These are phyloP conservation scores for Sipha maydis DNA, from an alignment of 2,888 invertebrate species.

Conservation along the genomic window DNA sequence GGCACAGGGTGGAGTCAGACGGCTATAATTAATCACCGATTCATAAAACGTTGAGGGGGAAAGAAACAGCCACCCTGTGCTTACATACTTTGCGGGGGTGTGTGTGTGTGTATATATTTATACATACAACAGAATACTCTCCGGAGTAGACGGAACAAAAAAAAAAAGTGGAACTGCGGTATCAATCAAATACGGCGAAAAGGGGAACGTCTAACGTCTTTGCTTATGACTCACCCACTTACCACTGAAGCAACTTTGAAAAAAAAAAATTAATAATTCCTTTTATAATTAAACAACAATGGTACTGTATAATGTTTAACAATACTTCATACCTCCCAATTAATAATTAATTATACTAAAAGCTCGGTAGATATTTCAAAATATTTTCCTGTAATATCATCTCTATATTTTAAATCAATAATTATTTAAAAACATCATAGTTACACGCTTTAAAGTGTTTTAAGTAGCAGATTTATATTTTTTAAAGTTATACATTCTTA, in stretches of 20 bases:
- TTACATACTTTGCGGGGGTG: constrained; percentile 16
- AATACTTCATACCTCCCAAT: not conserved
- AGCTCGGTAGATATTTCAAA: not conserved
- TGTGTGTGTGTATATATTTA: constrained; percentile 7
- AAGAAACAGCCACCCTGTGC: constrained; percentile 44
- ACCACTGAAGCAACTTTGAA: not conserved
- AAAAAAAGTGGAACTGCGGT: constrained; percentile 6
- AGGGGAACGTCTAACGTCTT: constrained; percentile 18
- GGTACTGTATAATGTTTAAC: not conserved
- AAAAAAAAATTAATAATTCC: not conserved
- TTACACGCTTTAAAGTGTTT: too few relatives aligned
- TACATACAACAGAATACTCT: not conserved
- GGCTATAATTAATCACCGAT: constrained; percentile 53
- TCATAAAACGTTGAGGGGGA: constrained; percentile 39
- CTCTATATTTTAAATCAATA: not conserved
- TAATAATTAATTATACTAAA: not conserved
- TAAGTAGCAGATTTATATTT: not conserved
- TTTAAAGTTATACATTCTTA: not conserved
- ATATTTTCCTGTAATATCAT: not conserved
- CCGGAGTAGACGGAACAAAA: constrained; percentile 34
- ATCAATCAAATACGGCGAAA: constrained; percentile 47
- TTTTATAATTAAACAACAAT: not conserved
- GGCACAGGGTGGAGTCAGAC: constrained; percentile 52
- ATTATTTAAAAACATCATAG: too few relatives aligned
- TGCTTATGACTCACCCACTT: constrained; percentile 25